These are phyloP conservation scores for Drosophila mettleri DNA, from an alignment of 2,888 invertebrate species.

Conservation along the genomic window DNA sequence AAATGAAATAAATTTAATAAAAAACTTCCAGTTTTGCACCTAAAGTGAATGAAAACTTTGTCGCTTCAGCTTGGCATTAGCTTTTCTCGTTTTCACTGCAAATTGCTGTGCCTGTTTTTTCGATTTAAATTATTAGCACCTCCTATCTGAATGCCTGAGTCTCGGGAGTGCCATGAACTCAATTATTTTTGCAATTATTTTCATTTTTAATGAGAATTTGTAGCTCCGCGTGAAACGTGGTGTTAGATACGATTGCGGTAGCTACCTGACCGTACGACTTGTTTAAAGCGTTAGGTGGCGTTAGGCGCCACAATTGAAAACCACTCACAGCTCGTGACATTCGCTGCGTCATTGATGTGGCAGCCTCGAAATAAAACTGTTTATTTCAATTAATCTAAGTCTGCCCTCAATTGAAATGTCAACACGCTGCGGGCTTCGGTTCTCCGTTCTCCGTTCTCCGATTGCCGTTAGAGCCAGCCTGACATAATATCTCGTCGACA, in stretches of 20 bases:
- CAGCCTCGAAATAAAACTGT: constrained; percentile 30
- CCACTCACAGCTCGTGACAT: constrained; percentile 36
- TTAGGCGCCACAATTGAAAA: constrained; percentile 36
- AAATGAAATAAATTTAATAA: too few relatives aligned
- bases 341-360: constrained; percentile 45
- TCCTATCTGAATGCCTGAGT: constrained; percentile 24
- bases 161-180: constrained; percentile 76
- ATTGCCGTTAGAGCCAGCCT: constrained; percentile 52
- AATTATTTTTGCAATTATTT: constrained; percentile 77
- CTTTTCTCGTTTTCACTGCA: constrained; percentile 21
- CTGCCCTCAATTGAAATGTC: constrained; percentile 75
- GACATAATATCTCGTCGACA: constrained; percentile 61
- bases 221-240: constrained; percentile 33
- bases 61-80: constrained; percentile 5
- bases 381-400: constrained; percentile 59
- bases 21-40: too few relatives aligned
- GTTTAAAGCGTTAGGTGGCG: constrained; percentile 19
- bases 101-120: constrained; percentile 33
- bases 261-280: constrained; percentile 38
- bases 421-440: constrained; percentile 35
- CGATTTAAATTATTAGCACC: constrained; percentile 28
- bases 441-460: constrained; percentile 4
- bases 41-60: neutral
- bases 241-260: constrained; percentile 17
- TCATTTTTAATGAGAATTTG: constrained; percentile 41